Evolutionary conservation across 2,888 invertebrate species (phyloP).

Genomic region (Cryptus armator): DNA sequence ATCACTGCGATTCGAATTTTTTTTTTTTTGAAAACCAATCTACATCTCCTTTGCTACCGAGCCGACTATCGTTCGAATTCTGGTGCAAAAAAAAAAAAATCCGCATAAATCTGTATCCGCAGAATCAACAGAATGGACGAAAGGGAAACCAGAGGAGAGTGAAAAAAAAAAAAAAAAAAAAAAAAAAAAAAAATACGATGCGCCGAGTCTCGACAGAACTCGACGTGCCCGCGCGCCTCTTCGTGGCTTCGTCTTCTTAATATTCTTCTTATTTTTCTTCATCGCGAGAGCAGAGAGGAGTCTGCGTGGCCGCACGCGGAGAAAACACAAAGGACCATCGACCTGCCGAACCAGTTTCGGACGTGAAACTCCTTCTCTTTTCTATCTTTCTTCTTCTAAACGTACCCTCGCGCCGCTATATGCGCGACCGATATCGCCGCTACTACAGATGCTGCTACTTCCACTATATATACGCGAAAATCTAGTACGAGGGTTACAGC

Average conservation of each 20-base stretch:
- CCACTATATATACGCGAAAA: not conserved
- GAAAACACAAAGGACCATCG: constrained; percentile 74
- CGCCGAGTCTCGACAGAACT: constrained; percentile 26
- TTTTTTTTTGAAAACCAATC: no score
- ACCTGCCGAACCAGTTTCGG: constrained; percentile 76
- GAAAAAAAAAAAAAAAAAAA: constrained; percentile 26
- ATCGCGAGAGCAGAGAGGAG: constrained; percentile 20
- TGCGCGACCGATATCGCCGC: not conserved
- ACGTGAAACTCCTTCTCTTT: constrained; percentile 69
- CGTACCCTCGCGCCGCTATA: constrained; percentile 8
- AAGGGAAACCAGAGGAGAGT: no score
- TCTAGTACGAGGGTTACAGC: not conserved
- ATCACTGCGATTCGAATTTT: no score
- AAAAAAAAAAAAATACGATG: constrained; percentile 26
- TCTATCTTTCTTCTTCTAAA: constrained; percentile 23
- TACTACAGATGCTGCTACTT: constrained; percentile 2
- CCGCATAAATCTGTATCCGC: constrained; percentile 2
- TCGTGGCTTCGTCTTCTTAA: constrained; percentile 11
- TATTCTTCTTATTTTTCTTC: constrained; percentile 40
- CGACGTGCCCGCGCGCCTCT: constrained; percentile 18
- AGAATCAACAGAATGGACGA: not conserved
- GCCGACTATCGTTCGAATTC: no score
- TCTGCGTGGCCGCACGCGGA: constrained; percentile 44
- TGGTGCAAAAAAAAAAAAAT: not conserved
- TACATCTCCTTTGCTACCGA: no score